Base-by-base conservation (phyloP, 1,140 invertebrate species). In the Acromyrmex charruanus region DNA sequence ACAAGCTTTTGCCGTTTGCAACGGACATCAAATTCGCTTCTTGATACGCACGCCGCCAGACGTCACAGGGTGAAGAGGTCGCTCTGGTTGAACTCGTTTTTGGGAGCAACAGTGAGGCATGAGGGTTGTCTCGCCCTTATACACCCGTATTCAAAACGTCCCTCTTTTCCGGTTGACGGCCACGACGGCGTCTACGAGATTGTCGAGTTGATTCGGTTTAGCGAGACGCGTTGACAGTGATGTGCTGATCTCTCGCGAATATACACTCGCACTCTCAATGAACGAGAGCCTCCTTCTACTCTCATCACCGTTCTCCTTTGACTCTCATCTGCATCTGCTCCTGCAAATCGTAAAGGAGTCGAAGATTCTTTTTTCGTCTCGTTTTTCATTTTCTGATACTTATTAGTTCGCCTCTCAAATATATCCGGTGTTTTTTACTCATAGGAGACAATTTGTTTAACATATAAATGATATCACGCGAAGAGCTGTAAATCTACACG, bases 121-220 rank as follows among this genome's bases (percentile, higher is more conserved):
- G 51, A 72, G 51, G 53, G 44, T 35, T 49, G 39, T 12, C 14
- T 55, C 85, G 49, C 66, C 35, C 44, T 61, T 81, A 79, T 39
- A 69, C 61, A 28, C 3, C 44, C 28, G 65, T 84, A 82, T 84
- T 87, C 55, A 81, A 74, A 82, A 65, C 51, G 66, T 82, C 55
- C 55, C 66, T 68, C 39, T 82, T 71, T 82, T 82, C 12, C 77
- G 35, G 44, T 79, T 74, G 44, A 79, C 68, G 39, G 12, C 14
- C 21, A 69, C 66, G 35, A 21, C 25, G 25, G 16, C 25, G 55
- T 84, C 66, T 74, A 75, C 49, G 28, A 63, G 71, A 77, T 35
- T 49, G 80, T 75, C 80, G 66, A 35, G n/a, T 66, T 35, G 63
- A 66, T 66, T 44, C 69, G 51, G 61, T 74, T 75, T 55, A 63